Base-by-base conservation (phyloP, 2,888 invertebrate species). In the Rhamphomyia laevipes region DNA sequence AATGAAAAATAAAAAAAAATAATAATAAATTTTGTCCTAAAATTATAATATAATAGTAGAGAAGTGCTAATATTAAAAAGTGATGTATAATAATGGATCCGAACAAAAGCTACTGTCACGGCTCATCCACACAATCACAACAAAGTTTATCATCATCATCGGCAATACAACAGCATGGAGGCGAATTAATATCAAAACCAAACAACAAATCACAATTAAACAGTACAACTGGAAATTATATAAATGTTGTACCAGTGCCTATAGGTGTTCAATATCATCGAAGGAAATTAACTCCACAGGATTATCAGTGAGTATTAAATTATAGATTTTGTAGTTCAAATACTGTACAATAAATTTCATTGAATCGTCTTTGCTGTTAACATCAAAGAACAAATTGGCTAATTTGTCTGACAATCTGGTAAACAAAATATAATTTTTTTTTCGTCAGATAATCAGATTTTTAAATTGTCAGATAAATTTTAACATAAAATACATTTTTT, bases 181-280 rank as follows among this genome's bases (percentile, higher is more conserved):
- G 43, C 41, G 50, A 52, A 48, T 49, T 51, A 46, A 49, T 54
- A 46, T 59, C 51, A 59, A 27, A 27, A 42, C 5, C 23, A 15
- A 27, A 55, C 55, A 56, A 54, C 41, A 60, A 61, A 51, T 55
- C 60, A 55, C 57, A 60, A 49, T 52, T 59, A 49, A 59, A 59
- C 57, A 54, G 52, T 52, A 54, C 56, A 48, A 56, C 60, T 56
- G 60, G 64, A 51, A 70, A 66, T 58, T 70, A 66, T 56, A 67
- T 70, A 53, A 70, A 70, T 57, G 63, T 70, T 50, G 65, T 68
- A 63, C 64, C 69, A 38, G 65, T 68, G 53, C 66, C 69, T 46
- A 55, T 69, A 53, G 67, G 66, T 47, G 53, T 69, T 49, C 70
- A 70, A 56, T 69, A 70, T 58, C 66, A 69, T 59, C 65, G 68